Evolutionary conservation across 2,797 vertebrate species (phyloP).

Genomic region (Hoplostethus mediterraneus): DNA sequence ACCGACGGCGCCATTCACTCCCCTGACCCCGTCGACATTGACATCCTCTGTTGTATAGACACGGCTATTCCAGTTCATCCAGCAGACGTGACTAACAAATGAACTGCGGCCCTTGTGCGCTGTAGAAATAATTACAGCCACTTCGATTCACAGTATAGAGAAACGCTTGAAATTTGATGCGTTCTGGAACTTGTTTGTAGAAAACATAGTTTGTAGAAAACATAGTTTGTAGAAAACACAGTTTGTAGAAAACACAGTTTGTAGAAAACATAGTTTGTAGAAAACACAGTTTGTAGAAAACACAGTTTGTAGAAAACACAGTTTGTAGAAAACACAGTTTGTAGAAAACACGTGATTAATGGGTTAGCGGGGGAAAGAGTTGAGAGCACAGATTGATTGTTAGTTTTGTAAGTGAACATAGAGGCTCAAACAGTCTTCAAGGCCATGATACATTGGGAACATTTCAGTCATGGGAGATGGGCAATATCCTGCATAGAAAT

Average conservation of each 20-base stretch:
- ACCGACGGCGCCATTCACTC: not conserved
- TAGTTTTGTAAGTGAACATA: not conserved
- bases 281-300: not conserved
- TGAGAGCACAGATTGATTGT: not conserved
- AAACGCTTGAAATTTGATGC: not conserved
- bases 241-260: not conserved
- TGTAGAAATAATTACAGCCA: conserved; percentile 5
- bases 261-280: not conserved
- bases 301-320: not conserved
- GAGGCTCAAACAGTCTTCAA: not conserved
- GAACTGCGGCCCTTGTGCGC: not conserved
- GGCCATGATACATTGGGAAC: not conserved
- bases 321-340: too few relatives aligned
- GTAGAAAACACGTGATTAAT: not conserved
- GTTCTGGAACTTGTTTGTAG: not conserved
- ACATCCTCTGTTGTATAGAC: not conserved
- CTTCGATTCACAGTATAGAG: not conserved
- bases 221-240: too few relatives aligned
- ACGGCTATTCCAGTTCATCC: not conserved
- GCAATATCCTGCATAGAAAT: too few relatives aligned
- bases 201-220: not conserved
- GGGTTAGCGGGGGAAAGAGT: not conserved
- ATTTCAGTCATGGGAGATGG: not conserved
- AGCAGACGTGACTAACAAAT: conserved; percentile 17
- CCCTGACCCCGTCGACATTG: not conserved